Conservation (phyloP, 1,140 invertebrate species). For the Anthonomus grandis region DNA sequence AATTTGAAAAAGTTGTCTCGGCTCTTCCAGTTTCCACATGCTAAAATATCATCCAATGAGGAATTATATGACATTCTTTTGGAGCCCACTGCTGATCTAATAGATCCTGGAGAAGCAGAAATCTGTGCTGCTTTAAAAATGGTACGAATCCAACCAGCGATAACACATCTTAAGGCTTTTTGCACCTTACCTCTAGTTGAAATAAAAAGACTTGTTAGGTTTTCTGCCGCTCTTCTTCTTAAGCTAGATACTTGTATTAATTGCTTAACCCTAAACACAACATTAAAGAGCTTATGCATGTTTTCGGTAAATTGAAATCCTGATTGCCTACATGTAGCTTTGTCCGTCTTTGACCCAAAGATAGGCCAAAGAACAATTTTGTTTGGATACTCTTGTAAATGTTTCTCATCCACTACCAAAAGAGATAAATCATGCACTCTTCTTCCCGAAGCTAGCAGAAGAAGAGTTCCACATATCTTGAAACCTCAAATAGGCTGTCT, state of each 20-base stretch:
- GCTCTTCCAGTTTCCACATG: slow-evolving; percentile 30
- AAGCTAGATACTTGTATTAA: background rate
- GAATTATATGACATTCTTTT: slow-evolving; percentile 35
- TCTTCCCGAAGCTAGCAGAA: slow-evolving; percentile 42
- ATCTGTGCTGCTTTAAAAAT: slow-evolving; percentile 34
- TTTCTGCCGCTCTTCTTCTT: background rate
- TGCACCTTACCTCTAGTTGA: slow-evolving; percentile 29
- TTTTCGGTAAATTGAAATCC: slow-evolving; percentile 35
- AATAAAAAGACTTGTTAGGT: slow-evolving; percentile 11
- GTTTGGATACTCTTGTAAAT: slow-evolving; percentile 3
- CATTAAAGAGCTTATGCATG: background rate
- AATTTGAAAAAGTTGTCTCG: slow-evolving; percentile 23
- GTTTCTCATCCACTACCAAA: slow-evolving; percentile 30
- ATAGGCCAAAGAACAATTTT: slow-evolving; percentile 37
- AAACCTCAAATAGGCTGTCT: slow-evolving; percentile 38
- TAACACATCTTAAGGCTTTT: slow-evolving; percentile 38
- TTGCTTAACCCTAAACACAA: slow-evolving; percentile 2
- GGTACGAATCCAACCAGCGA: slow-evolving; percentile 41
- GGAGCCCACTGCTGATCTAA: slow-evolving; percentile 40
- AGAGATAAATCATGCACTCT: slow-evolving; percentile 45
- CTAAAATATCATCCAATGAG: slow-evolving; percentile 35
- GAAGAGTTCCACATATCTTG: slow-evolving; percentile 30
- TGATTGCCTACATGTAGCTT: slow-evolving; percentile 35
- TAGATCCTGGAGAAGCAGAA: slow-evolving; percentile 36
- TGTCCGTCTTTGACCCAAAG: slow-evolving; percentile 46